phyloP scores from a whole-genome alignment of 1,140 invertebrate genomes.

The Schmidtea mediterranea region DNA sequence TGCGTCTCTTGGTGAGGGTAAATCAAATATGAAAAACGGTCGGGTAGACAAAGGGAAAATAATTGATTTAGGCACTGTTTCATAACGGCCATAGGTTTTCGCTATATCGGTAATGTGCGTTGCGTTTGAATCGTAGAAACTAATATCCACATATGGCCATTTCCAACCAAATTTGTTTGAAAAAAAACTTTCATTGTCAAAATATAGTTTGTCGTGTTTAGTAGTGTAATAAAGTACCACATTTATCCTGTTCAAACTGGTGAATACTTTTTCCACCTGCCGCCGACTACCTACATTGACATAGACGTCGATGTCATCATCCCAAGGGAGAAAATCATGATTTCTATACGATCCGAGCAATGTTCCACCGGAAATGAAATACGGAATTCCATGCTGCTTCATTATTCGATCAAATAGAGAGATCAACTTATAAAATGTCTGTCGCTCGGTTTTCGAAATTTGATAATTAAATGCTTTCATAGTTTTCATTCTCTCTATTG shows the following conservation, averaged over 20 bases:
- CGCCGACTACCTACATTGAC: no score
- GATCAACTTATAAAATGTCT: no score
- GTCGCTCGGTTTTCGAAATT: no score
- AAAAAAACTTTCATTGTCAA: neutral
- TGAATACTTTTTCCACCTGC: no score
- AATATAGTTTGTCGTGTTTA: no score
- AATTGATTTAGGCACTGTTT: no score
- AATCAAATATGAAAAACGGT: conserved; percentile 3
- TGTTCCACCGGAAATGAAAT: conserved; percentile 14
- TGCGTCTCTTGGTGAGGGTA: conserved; percentile 2
- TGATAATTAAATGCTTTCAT: no score
- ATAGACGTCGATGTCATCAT: conserved; percentile 16
- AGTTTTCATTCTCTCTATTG: no score
- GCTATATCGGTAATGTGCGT: conserved; percentile 9
- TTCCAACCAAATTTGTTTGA: conserved; percentile 2
- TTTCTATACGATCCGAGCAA: conserved; percentile 14
- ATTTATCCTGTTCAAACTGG: no score
- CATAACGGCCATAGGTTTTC: neutral
- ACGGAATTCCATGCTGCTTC: neutral
- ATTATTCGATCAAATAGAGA: no score
- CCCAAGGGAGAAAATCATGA: conserved; percentile 16
- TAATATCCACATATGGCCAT: conserved; percentile 12
- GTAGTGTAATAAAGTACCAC: no score
- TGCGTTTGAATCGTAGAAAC: conserved; percentile 9
- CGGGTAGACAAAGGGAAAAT: neutral